phyloP scores from a whole-genome alignment of 2,888 invertebrate species.

The Brachypterus glaber region DNA sequence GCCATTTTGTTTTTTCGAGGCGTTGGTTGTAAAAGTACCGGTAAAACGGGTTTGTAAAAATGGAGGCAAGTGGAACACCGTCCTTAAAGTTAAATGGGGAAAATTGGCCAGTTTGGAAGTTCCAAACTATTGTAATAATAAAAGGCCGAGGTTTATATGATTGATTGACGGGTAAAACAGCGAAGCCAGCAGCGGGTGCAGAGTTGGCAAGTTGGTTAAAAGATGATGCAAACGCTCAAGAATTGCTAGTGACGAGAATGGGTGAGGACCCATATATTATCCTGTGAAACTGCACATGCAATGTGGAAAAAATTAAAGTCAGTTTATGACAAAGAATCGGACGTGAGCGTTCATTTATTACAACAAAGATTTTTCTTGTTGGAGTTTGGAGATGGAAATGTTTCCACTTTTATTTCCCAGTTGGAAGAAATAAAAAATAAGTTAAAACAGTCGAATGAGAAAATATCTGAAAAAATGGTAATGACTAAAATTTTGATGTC shows the following conservation, averaged over 20 bases:
- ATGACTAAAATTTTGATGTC: conserved; percentile 21
- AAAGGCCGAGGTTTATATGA: conserved; percentile 10
- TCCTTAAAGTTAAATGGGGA: conserved; percentile 12
- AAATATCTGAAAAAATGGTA: conserved; percentile 19
- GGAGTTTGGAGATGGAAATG: conserved; percentile 14
- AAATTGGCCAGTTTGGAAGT: conserved; percentile 19
- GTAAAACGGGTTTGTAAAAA: too few species aligned
- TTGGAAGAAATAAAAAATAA: conserved; percentile 19
- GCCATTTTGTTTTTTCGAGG: too few species aligned
- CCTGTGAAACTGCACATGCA: conserved; percentile 18
- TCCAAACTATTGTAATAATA: conserved; percentile 15
- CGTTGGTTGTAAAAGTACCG: too few species aligned
- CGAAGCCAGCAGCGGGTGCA: conserved; percentile 4
- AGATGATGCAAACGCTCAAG: conserved; percentile 21
- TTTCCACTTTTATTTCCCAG: conserved; percentile 16
- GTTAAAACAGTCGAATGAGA: conserved; percentile 19
- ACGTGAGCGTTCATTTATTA: conserved; percentile 20
- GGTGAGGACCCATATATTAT: conserved; percentile 20
- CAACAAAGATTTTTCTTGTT: conserved; percentile 19
- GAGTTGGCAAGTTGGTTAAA: conserved; percentile 15
- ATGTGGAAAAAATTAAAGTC: conserved; percentile 23
- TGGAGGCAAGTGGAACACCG: too few species aligned
- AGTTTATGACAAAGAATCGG: conserved; percentile 22
- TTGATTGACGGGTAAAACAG: conserved; percentile 4
- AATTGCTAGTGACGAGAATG: conserved; percentile 20